phyloP scores from a whole-genome alignment of 2,797 vertebrate species.

The Chiloscyllium punctatum region DNA sequence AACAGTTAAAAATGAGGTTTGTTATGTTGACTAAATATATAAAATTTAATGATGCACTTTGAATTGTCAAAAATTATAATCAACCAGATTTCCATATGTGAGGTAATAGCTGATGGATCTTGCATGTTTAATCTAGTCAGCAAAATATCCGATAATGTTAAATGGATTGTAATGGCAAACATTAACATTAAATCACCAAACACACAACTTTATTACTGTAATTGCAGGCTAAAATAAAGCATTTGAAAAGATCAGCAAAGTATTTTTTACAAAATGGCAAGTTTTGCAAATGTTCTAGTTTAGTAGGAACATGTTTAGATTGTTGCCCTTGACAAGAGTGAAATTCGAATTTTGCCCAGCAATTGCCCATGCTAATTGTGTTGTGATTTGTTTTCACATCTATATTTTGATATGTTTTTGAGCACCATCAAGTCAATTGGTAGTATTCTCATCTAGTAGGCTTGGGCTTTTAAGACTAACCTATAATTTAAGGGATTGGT shows the following conservation, averaged over 20 bases:
- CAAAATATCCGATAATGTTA: background rate
- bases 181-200: conserved; percentile 10
- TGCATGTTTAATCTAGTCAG: background rate
- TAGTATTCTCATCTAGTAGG: background rate
- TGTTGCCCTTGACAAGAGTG: background rate
- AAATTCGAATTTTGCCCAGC: background rate
- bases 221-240: background rate
- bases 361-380: background rate
- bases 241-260: background rate
- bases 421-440: background rate
- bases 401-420: background rate
- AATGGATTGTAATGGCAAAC: background rate
- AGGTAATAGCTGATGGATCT: background rate
- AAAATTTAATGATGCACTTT: background rate
- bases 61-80: background rate
- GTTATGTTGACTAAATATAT: background rate
- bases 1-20: background rate
- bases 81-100: background rate
- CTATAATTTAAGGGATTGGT: background rate
- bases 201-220: background rate
- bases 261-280: background rate
- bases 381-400: background rate
- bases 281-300: background rate
- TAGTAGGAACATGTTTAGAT: background rate
- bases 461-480: background rate